Conservation (phyloP, 2,113 vertebrate species). For the Sturnira hondurensis region DNA sequence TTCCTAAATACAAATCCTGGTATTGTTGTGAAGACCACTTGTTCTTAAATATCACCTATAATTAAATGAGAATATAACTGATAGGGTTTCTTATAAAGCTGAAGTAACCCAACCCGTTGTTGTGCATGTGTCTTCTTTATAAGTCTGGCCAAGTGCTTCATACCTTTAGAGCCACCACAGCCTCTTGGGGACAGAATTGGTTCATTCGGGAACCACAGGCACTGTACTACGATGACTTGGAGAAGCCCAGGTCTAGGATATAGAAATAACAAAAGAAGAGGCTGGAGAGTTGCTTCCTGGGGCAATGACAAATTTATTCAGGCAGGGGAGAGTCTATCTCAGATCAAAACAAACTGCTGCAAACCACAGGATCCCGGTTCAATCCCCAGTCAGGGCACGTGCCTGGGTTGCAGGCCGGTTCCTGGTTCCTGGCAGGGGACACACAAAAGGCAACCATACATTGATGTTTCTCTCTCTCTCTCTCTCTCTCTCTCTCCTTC, state of each 20-base stretch:
- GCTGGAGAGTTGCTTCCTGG: neutral
- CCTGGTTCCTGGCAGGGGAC: too few species aligned
- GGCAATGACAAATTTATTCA: neutral
- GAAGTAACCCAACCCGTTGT: neutral
- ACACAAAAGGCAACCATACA: too few species aligned
- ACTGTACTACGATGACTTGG: neutral
- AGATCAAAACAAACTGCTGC: slow-evolving; percentile 26
- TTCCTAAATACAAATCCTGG: neutral
- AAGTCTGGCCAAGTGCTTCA: slow-evolving; percentile 9
- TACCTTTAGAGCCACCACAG: neutral
- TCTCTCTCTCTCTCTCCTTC: too few species aligned
- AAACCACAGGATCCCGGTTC: too few species aligned
- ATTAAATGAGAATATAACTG: neutral
- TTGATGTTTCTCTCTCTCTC: too few species aligned
- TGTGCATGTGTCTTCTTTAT: neutral
- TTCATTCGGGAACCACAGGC: neutral
- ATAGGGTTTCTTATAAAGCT: neutral
- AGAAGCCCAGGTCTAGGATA: neutral
- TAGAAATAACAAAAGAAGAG: neutral
- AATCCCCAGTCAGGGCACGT: too few species aligned
- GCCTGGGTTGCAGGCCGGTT: too few species aligned
- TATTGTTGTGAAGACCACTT: neutral
- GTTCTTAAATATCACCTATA: neutral
- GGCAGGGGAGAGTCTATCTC: neutral
- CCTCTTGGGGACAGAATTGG: neutral